Evolutionary conservation across 2,113 vertebrate species (phyloP), one percentile per base, ranked within the genome.

Genomic region (Mustela lutreola): DNA sequence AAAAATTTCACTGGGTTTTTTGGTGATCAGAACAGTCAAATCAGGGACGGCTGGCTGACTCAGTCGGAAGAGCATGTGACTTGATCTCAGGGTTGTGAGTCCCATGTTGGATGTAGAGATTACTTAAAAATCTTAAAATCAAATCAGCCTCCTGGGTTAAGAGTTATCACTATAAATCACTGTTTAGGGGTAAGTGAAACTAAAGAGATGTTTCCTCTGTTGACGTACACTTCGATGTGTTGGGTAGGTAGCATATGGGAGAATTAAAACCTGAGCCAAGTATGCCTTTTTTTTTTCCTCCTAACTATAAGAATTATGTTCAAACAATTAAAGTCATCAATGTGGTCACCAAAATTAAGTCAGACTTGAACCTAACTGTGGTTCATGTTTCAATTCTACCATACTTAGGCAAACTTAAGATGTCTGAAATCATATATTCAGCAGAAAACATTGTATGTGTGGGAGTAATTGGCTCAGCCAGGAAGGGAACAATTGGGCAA

Each of bases 191-290:
- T 83, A 76, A 60, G 7, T 31, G 16, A 91, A 78, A 18, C 14
- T 12, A 53, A 96, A 67, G n/a, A 76, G 33, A 67, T 95, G 81
- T 94, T 76, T 65, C 22, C 31, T 73, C 14, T 39, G 16, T 62
- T 87, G 45, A 28, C 62, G 67, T 75, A 76, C 45, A 56, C 24
- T 82, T 76, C n/a, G 14, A 50, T 48, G 16, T 87, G 53, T 76
- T 76, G 36, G 33, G 21, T 90, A 24, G 8, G 21, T 90, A 24
- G 8, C 31, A 6, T 76, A 15, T 1, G 26, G 24, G 22, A 81
- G 9, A 93, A 94, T 42, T 97, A 84, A 88, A 81, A 60, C 70
- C 79, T 87, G 67, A 84, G 19, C 15, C 67, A 9, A 31, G 42
- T 26, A 7, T 42, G 19, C 12, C n/a, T 81, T 48, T 56, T 3